Evolutionary conservation across 2,113 vertebrate genomes (phyloP), one percentile per base, ranked within the genome.

Genomic region (Rana temporaria): DNA sequence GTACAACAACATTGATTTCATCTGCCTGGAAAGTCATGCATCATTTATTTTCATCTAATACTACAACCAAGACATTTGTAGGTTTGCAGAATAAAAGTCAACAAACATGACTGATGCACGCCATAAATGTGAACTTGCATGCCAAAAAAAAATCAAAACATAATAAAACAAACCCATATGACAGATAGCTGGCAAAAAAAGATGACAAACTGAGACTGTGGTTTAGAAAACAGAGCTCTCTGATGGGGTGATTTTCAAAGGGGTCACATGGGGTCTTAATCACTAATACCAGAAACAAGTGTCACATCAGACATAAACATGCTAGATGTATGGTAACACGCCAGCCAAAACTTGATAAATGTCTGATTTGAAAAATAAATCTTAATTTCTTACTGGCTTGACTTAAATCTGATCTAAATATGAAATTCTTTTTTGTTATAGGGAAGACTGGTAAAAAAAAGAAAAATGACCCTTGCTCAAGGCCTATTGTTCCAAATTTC

Each of bases 1-100:
- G 34, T 38, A 48, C 42, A 48, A 48, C 42, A 48, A 48, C 42
- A 48, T 12, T 48, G 42, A 48, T 48, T 48, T 48, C 42, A 48
- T 48, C 42, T 48, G 42, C 12, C 20, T 24, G 24, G 60, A 62
- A 22, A 63, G 59, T 62, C 59, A 22, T 22, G 59, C n/a, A 62
- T 62, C 59, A 62, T 62, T 62, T 62, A 62, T 62, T 62, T 20
- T 20, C n/a, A 62, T 62, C 22, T 62, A 62, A 62, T 62, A 62
- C 59, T 22, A 62, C 59, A 62, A 22, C 18, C 22, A 12, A 62
- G 59, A 62, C 59, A 62, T 62, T 62, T 62, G 59, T 62, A 63
- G 20, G 60, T 15, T 63, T 24, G 8, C 20, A 24, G 60, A 6
- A 12, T 62, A n/a, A 63, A 24, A 63, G 60, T 63, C 20, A 63